These are phyloP conservation scores for Crossaster papposus DNA, from an alignment of 53 echinoderm and acorn worm genomes.

Conservation along the genomic window DNA sequence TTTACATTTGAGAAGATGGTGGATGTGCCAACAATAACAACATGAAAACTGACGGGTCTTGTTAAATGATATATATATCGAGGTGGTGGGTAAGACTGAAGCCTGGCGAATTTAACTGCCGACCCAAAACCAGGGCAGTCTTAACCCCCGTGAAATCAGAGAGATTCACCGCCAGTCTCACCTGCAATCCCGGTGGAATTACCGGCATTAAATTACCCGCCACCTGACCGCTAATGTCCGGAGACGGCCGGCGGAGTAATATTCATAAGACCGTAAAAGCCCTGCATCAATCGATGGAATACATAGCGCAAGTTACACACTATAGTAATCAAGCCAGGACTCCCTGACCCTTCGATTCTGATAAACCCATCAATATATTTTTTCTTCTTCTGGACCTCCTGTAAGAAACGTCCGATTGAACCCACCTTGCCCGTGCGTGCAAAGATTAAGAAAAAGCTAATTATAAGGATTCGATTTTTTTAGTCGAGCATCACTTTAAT, in stretches of 20 bases:
- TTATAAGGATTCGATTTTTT: neutral
- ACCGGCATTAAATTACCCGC: neutral
- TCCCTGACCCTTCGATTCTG: neutral
- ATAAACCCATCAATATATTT: neutral
- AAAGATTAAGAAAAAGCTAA: neutral
- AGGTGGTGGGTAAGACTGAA: neutral
- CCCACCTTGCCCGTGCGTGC: neutral
- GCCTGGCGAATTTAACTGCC: neutral
- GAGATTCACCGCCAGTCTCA: neutral
- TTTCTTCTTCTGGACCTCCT: neutral
- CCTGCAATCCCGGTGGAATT: neutral
- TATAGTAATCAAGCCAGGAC: neutral
- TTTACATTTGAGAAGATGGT: too few relatives aligned
- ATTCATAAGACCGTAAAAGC: conserved; percentile 4
- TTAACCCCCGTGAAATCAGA: neutral
- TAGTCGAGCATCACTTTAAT: neutral
- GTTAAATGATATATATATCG: too few relatives aligned
- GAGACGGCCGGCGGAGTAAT: neutral
- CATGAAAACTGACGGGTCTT: too few relatives aligned
- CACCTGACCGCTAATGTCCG: neutral
- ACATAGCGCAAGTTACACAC: neutral
- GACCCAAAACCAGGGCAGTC: neutral
- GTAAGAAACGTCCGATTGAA: neutral
- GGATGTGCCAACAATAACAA: too few relatives aligned
- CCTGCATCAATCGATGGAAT: neutral